Evolutionary conservation across 2,113 vertebrate genomes (phyloP).

Genomic region (Tachysurus fulvidraco): DNA sequence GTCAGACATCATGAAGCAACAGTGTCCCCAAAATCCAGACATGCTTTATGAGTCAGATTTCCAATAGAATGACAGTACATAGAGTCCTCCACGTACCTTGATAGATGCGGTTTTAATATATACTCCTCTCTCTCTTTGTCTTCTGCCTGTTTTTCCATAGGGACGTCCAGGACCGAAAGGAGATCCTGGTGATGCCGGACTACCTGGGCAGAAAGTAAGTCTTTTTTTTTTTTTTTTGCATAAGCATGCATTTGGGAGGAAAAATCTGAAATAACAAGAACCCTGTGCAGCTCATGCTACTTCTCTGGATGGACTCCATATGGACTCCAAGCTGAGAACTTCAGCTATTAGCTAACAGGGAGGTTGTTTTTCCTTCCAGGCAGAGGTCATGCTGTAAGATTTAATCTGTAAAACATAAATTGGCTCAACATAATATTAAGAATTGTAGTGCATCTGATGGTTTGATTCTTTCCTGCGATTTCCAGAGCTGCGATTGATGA

Average conservation of each 20-base stretch:
- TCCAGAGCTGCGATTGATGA: conserved; percentile 38
- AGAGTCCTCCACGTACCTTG: not conserved
- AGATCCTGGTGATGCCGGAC: conserved; percentile 86
- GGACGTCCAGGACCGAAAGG: conserved; percentile 94
- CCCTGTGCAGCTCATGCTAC: conserved; percentile 46
- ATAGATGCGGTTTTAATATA: conserved; percentile 12
- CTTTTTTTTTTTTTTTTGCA: conserved; percentile 28
- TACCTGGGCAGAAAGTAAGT: conserved; percentile 84
- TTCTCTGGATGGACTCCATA: conserved; percentile 48
- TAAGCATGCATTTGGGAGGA: not conserved
- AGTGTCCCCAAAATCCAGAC: not conserved
- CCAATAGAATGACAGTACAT: conserved; percentile 11
- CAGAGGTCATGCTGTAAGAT: conserved; percentile 50
- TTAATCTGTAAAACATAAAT: conserved; percentile 29
- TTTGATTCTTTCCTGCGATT: not conserved
- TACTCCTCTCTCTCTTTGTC: not conserved
- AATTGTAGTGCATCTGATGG: not conserved
- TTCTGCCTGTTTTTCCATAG: conserved; percentile 63
- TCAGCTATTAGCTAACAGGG: conserved; percentile 35
- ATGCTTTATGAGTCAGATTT: conserved; percentile 23
- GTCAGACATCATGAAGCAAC: not conserved
- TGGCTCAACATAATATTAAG: conserved; percentile 39
- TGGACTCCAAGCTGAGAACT: conserved; percentile 19
- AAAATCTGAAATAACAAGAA: not conserved
- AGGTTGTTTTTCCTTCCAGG: conserved; percentile 31